Evolutionary conservation across 2,113 vertebrate genomes (phyloP), one percentile per base, ranked within the genome.

Genomic region (Maylandia zebra): DNA sequence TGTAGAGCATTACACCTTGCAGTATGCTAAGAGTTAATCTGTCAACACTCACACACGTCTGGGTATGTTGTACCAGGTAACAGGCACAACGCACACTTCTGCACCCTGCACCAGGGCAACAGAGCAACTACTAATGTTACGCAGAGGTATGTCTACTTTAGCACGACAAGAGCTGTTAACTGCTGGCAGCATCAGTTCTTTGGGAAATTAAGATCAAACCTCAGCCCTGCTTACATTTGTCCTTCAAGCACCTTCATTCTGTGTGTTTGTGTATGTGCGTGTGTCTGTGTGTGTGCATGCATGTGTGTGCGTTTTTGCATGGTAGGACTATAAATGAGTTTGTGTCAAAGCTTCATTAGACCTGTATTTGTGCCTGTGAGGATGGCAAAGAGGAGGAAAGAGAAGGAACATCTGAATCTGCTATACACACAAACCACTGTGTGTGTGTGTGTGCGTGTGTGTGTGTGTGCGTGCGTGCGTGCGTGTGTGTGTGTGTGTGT

Each of bases 161-260:
- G 90, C 96, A 91, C 95, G 96, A 97, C 96, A 97, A 83, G 92
- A 94, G 95, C 94, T 96, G 95, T 94, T 97, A 97, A 97, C 97
- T 97, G 93, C 93, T 97, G 96, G 95, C 97, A 97, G 96, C 95
- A 97, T 97, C 96, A 96, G 96, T 94, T 97, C 92, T 92, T 76
- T 92, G 22, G 91, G 93, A 97, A 97, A 97, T 96, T 93, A 96
- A 96, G 94, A 95, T 94, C 92, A 89, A 95, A 94, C 74, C 84
- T 82, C 90, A 90, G 66, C 1, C 90, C 90, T 94, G 92, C 92
- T 94, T 93, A 96, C 88, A 94, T 95, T 96, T 95, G 92, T 96
- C 93, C 92, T 92, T 45, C 78, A 61, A 59, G 34, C 41, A 53
- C n/a, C 32, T 30, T 86, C 3, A n/a, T 30, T 48, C 11, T 81